phyloP scores from a whole-genome alignment of 92 coral and sea anemone genomes.

The Montipora capitata region DNA sequence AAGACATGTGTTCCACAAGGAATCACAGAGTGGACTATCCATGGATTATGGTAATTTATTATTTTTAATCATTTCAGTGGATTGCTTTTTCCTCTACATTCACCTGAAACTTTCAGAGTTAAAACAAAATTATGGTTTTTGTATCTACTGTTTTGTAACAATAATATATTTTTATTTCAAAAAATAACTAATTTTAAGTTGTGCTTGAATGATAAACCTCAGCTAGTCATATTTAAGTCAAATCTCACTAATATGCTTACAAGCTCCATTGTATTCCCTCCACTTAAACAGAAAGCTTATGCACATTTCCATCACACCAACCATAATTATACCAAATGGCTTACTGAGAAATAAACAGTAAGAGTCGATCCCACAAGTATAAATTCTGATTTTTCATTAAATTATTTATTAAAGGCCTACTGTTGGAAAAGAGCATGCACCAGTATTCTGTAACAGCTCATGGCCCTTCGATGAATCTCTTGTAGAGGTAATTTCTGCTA shows the following conservation, averaged over 20 bases:
- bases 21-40: slow-evolving; percentile 93
- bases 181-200: too few species aligned
- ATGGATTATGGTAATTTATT: slow-evolving; percentile 88
- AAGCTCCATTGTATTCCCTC: too few species aligned
- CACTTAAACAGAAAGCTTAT: too few species aligned
- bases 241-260: neutral
- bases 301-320: too few species aligned
- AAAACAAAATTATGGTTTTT: too few species aligned
- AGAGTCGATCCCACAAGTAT: neutral
- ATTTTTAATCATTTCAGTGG: too few species aligned
- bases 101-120: neutral
- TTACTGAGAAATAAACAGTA: neutral
- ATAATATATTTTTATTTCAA: too few species aligned
- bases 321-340: too few species aligned
- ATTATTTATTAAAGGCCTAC: slow-evolving; percentile 86
- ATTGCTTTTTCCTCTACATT: neutral
- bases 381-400: too few species aligned
- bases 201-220: too few species aligned
- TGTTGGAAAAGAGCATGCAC: slow-evolving; percentile 76
- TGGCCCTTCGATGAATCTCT: slow-evolving; percentile 80
- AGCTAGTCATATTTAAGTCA: too few species aligned
- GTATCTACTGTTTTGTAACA: too few species aligned
- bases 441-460: slow-evolving; percentile 84
- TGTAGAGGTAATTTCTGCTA: slow-evolving; percentile 63
- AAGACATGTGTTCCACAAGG: slow-evolving; percentile 80